phyloP scores from a whole-genome alignment of 2,113 vertebrate genomes.

The Neotragus moschatus region DNA sequence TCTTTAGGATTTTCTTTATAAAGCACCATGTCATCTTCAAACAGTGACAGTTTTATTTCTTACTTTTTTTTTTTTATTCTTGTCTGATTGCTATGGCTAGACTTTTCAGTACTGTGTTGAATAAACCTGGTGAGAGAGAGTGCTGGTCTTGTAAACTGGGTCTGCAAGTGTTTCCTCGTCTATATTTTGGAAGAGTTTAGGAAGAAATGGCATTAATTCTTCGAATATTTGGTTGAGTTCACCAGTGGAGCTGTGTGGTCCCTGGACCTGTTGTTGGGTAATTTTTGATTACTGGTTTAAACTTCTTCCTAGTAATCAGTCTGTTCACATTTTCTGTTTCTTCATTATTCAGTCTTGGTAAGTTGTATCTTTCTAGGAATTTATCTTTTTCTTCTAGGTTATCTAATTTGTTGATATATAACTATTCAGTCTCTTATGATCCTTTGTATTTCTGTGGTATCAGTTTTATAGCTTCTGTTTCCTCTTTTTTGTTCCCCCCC shows the following conservation, averaged over 20 bases:
- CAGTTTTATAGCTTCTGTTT: neutral
- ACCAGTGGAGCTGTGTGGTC: neutral
- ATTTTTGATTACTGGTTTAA: neutral
- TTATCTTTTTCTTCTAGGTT: neutral
- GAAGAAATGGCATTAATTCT: neutral
- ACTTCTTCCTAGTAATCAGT: neutral
- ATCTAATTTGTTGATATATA: neutral
- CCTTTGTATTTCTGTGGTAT: neutral
- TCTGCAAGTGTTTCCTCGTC: neutral
- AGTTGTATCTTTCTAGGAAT: neutral
- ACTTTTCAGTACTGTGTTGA: neutral
- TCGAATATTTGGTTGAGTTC: neutral
- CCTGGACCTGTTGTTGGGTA: neutral
- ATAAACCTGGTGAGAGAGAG: neutral
- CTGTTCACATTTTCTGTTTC: neutral
- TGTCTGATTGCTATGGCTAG: neutral
- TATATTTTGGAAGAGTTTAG: neutral
- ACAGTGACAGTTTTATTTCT: neutral
- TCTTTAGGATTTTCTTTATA: neutral
- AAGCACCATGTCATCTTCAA: neutral
- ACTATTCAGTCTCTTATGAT: neutral
- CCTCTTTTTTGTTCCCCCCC: neutral
- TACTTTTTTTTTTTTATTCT: neutral
- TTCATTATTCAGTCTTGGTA: neutral
- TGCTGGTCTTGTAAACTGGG: neutral